Evolutionary conservation across 2,888 invertebrate species (phyloP), one percentile per base, ranked within the genome.

Genomic region (Caenorhabditis auriculariae): DNA sequence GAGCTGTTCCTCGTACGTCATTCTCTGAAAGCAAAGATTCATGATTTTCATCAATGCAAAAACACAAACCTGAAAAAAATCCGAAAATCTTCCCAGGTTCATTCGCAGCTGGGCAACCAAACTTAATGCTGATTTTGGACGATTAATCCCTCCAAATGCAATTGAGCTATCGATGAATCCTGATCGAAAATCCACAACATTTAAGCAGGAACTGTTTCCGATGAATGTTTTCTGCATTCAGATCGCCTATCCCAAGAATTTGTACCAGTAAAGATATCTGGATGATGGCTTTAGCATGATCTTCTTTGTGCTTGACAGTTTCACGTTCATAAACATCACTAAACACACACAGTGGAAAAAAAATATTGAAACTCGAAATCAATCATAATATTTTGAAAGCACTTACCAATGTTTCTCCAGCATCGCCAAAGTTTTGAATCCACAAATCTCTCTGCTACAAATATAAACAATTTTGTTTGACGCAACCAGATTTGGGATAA

Each of bases 211-310:
- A 46, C 56, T 24, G 52, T 32, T 46, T 57, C 59, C 54, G 55
- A 35, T 59, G 55, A 49, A 60, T 48, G 59, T 63, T 60, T 48
- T 55, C 59, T 37, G 54, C 51, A 48, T 60, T 41, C 47, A 63
- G 49, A 49, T 63, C 63, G 44, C 59, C 48, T 48, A 63, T 55
- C 28, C 63, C 63, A 60, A 59, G 55, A 37, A 63, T 59, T 24
- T 59, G 58, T 27, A 45, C 50, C 12, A 63, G 59, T 42, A 63
- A 42, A 42, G 55, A 63, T 51, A 49, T 52, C 63, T 59, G 42
- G 55, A 63, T 45, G 45, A 45, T 45, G n/a, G 46, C 46, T 46
- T 9, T 46, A 4, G 46, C 9, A 26, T 17, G 15, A 4, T 46
- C 46, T 46, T 46, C 46, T 27, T 28, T n/a, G n/a, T n/a, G n/a